Evolutionary conservation across 2,797 vertebrate species (phyloP).

Genomic region (Okamejei kenojei): DNA sequence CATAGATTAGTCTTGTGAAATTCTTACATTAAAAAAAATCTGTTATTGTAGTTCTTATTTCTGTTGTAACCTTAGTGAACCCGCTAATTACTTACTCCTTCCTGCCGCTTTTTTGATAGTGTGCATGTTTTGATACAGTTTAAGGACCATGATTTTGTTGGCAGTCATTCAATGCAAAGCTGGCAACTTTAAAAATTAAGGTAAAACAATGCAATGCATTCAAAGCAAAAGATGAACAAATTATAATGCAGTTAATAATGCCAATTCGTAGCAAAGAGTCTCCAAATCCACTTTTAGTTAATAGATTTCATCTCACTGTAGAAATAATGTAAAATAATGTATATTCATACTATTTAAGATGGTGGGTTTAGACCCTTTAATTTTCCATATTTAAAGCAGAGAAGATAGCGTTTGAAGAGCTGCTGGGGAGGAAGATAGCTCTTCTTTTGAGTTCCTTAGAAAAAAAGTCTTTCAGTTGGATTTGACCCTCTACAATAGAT

Average conservation of each 20-base stretch:
- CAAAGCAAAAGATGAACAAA: slow-evolving; percentile 27
- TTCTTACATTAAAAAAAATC: slow-evolving; percentile 75
- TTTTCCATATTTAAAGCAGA: background rate
- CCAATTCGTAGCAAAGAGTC: background rate
- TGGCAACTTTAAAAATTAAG: slow-evolving; percentile 29
- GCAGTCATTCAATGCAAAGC: background rate
- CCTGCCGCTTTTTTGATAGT: slow-evolving; percentile 76
- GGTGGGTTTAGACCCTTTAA: background rate
- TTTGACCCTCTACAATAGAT: background rate
- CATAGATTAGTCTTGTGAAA: slow-evolving; percentile 73
- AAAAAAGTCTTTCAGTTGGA: background rate
- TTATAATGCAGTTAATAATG: slow-evolving; percentile 9
- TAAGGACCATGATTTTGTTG: background rate
- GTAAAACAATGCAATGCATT: slow-evolving; percentile 27
- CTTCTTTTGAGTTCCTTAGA: background rate
- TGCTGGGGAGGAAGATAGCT: background rate
- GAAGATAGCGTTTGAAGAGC: too few relatives aligned
- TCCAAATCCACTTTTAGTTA: background rate
- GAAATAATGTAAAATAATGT: background rate
- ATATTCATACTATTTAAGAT: background rate
- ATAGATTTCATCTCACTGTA: background rate
- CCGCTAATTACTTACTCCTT: slow-evolving; percentile 75
- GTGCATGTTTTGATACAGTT: slow-evolving; percentile 43
- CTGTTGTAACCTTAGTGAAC: slow-evolving; percentile 71
- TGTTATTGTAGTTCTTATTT: slow-evolving; percentile 75